Conservation (phyloP, 2,888 invertebrate genomes). For the Ectemnius cavifrons region DNA sequence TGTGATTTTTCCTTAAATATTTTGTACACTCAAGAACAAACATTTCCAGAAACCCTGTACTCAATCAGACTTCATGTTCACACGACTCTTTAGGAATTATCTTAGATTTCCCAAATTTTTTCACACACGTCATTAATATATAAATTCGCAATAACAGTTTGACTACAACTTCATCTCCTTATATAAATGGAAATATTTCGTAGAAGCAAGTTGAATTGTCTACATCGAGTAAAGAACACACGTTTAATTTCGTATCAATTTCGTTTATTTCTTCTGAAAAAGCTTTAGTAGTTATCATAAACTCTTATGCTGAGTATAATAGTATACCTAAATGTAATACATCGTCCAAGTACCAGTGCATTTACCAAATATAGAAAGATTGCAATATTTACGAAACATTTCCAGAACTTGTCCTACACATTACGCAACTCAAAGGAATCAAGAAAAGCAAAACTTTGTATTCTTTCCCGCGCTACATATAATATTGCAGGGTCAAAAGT, state of each 20-base stretch:
- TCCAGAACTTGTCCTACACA: background rate
- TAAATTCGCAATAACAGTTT: too few species aligned
- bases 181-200: too few species aligned
- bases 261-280: constrained; percentile 9
- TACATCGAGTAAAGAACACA: constrained; percentile 5
- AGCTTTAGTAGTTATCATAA: constrained; percentile 6
- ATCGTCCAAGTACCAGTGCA: constrained; percentile 7
- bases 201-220: background rate
- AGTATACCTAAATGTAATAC: constrained; percentile 7
- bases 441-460: background rate
- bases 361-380: background rate
- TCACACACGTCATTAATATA: too few species aligned
- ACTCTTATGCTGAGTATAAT: constrained; percentile 5
- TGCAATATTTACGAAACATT: constrained; percentile 6
- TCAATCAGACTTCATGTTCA: too few species aligned
- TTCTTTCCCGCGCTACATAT: background rate
- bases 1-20: too few species aligned
- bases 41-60: too few species aligned
- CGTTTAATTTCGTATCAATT: constrained; percentile 6
- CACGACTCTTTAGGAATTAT: too few species aligned
- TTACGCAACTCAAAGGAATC: background rate
- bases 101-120: too few species aligned
- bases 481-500: background rate
- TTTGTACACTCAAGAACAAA: too few species aligned
- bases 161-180: too few species aligned